Evolutionary conservation across 2,888 invertebrate species (phyloP), one percentile per base, ranked within the genome.

Genomic region (Leptinotarsa haldemani): DNA sequence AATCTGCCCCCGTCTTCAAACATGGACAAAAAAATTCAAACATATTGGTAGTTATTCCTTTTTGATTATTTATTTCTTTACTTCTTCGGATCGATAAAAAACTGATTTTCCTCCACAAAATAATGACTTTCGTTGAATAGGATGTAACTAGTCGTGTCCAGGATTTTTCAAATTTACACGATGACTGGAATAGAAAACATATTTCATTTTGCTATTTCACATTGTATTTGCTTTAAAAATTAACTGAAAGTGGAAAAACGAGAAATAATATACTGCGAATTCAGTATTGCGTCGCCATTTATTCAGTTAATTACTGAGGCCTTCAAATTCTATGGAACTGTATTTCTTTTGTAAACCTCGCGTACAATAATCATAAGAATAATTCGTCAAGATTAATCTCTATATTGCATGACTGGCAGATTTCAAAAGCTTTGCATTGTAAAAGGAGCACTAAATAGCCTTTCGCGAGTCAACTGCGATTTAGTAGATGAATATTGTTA

Each of bases 381-480:
- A 61, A 61, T 61, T 61, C 61, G 40, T 61, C 40, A 30, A 61
- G 61, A 61, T 67, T 67, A 67, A 67, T 67, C 52, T 30, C 16
- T 50, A 15, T 13, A 67, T 67, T 46, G 67, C 67, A 67, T 67
- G 67, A 67, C 67, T 53, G 53, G n/a, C 40, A 30, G 4, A 30
- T 25, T 40, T 30, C 22, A 52, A 30, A 52, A 67, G 46, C 61
- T 58, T 20, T 69, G 30, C 40, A 40, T 30, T 18, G 47, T 58
- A 69, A 69, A 69, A 56, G 61, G 61, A 61, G n/a, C 25, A 69
- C 56, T 69, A 69, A 69, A 69, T 69, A 61, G 61, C 61, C n/a
- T 69, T 69, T 69, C 69, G 69, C 69, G 69, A 40, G 69, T 18
- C 58, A 69, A 69, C 40, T 53, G 69, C 69, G 58, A 69, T 69